Evolutionary conservation across 2,113 vertebrate genomes (phyloP).

Genomic region (Pachyramphus minor): DNA sequence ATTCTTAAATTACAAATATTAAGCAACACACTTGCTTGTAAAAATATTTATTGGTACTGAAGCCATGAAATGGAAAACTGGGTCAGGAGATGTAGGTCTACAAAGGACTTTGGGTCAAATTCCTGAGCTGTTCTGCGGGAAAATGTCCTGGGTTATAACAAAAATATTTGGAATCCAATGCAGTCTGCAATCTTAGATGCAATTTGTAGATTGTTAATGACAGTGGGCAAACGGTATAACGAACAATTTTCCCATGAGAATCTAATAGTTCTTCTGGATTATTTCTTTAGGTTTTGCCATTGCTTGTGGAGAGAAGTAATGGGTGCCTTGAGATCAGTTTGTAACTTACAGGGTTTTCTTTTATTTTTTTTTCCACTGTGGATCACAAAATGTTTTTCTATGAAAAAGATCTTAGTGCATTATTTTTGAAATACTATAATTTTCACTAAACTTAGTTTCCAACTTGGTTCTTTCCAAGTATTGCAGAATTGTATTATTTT

Average conservation of each 20-base stretch:
- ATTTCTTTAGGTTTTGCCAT: slow-evolving; percentile 64
- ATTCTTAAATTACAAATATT: slow-evolving; percentile 17
- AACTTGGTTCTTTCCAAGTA: slow-evolving; percentile 67
- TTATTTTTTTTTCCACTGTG: slow-evolving; percentile 70
- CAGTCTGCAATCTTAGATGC: slow-evolving; percentile 46
- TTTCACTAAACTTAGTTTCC: slow-evolving; percentile 78
- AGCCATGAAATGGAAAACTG: slow-evolving; percentile 21
- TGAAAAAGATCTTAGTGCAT: slow-evolving; percentile 78
- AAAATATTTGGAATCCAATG: slow-evolving; percentile 31
- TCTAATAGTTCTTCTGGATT: slow-evolving; percentile 46
- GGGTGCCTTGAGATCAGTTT: slow-evolving; percentile 71
- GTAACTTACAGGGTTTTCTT: slow-evolving; percentile 46
- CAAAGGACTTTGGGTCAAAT: slow-evolving; percentile 49
- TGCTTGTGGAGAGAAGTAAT: slow-evolving; percentile 74
- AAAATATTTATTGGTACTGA: slow-evolving; percentile 53
- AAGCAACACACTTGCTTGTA: slow-evolving; percentile 54
- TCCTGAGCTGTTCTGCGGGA: slow-evolving; percentile 1
- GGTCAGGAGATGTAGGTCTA: slow-evolving; percentile 12
- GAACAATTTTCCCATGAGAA: slow-evolving; percentile 68
- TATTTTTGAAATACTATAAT: slow-evolving; percentile 82
- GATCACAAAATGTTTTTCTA: slow-evolving; percentile 81
- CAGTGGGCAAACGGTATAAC: slow-evolving; percentile 20
- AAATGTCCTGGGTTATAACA: slow-evolving; percentile 44
- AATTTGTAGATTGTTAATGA: slow-evolving; percentile 62
- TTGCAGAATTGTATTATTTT: slow-evolving; percentile 77